phyloP scores from a whole-genome alignment of 2,888 invertebrate species.

The Eulithis testata region DNA sequence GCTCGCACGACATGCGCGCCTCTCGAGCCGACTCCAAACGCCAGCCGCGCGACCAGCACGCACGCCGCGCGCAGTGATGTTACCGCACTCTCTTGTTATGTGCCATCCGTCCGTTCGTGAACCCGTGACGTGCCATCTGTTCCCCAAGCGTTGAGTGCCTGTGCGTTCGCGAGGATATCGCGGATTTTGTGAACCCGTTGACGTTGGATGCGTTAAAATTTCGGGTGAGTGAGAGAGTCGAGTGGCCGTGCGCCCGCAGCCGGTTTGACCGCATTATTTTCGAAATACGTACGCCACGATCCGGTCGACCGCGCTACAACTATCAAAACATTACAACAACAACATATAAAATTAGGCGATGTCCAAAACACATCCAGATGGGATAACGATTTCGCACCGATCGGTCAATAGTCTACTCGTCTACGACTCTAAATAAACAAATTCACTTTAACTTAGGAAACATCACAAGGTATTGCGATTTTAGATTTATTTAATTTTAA shows the following conservation, averaged over 20 bases:
- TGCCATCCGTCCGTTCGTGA: constrained; percentile 72
- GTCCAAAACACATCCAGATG: constrained; percentile 53
- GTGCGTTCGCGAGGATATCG: constrained; percentile 58
- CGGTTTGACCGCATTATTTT: constrained; percentile 84
- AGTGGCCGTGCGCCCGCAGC: constrained; percentile 75
- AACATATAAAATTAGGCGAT: constrained; percentile 66
- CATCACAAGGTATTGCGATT: constrained; percentile 33
- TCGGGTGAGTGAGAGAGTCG: constrained; percentile 82
- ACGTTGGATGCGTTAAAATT: constrained; percentile 83
- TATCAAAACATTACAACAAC: constrained; percentile 82
- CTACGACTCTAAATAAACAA: constrained; percentile 20
- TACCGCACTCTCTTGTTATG: constrained; percentile 75
- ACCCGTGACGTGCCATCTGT: constrained; percentile 74
- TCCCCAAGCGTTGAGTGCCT: constrained; percentile 72
- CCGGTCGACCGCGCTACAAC: constrained; percentile 78
- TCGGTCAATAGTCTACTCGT: constrained; percentile 39
- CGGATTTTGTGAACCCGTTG: constrained; percentile 74
- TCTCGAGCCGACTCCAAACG: constrained; percentile 50
- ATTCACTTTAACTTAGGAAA: constrained; percentile 37
- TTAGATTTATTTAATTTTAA: constrained; percentile 9
- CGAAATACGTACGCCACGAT: constrained; percentile 82
- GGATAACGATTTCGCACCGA: constrained; percentile 44
- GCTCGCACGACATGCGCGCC: constrained; percentile 66
- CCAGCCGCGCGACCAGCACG: constrained; percentile 65
- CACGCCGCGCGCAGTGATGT: constrained; percentile 76